A percentile compares a stretch with the other conserved stretches of the same genome.
Evolutionary conservation across 2,113 vertebrate genomes (phyloP).

Genomic region (Ammodramus savannarum): DNA sequence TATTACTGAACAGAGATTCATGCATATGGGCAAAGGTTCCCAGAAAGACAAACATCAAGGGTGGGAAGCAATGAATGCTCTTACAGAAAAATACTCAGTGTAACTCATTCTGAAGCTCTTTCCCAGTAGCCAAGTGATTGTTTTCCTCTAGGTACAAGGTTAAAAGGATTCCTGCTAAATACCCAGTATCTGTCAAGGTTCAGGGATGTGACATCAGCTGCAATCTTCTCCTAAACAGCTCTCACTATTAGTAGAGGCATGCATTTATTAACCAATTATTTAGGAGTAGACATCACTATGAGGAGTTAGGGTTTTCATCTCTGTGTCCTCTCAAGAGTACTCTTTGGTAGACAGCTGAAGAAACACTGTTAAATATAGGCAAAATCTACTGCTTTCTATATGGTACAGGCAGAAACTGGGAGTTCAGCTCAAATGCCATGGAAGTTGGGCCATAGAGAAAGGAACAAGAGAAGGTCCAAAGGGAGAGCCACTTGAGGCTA

Average conservation of each 20-base stretch:
- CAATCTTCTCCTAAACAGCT: not conserved
- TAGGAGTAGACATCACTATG: not conserved
- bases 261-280: not conserved
- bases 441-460: not conserved
- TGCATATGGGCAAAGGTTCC: not conserved
- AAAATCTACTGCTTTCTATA: not conserved
- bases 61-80: not conserved
- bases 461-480: not conserved
- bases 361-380: not conserved
- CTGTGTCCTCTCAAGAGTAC: not conserved
- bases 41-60: not conserved
- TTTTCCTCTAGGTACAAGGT: not conserved
- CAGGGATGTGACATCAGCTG: not conserved
- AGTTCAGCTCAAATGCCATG: not conserved
- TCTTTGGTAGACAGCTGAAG: not conserved
- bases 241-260: not conserved
- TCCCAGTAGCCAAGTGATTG: not conserved
- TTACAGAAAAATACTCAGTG: not conserved
- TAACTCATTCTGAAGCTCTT: constrained; percentile 9
- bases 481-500: not conserved
- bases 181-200: not conserved
- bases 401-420: not conserved
- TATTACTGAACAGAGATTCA: not conserved
- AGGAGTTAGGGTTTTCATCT: not conserved
- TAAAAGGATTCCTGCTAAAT: constrained; percentile 15